Base-by-base conservation (phyloP, 1,140 invertebrate species). In the Meteorus sp. region DNA sequence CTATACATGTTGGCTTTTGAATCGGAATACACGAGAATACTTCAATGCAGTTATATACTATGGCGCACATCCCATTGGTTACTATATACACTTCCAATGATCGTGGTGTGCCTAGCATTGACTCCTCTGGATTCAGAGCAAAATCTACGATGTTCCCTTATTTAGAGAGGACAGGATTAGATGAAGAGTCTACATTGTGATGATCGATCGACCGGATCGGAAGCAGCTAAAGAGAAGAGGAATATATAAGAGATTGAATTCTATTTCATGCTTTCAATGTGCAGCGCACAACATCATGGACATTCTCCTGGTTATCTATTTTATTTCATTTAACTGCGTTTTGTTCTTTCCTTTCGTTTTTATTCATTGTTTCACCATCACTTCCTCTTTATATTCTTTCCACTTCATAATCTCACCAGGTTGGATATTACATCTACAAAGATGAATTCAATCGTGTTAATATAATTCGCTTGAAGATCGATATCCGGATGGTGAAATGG, bases 141-240 rank as follows among this genome's bases (percentile, higher is more conserved):
- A 53, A 53, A 53, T 53, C 51, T 39, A 53, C 37, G 37, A 20
- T 9, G 25, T 39, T 53, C 17, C 51, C 51, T 53, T 53, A 53
- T 53, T 53, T 53, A 53, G 51, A 35, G 29, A 33, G 31, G 29
- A 39, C 20, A 17, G 22, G 31, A 52, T 35, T 35, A 52, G 33
- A 53, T 53, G 51, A 53, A 37, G n/a, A 53, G 33, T 15, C 13
- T 20, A 17, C 8, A 13, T 22, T 29, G 31, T 29, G 51, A 53
- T 53, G 51, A 53, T 53, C 51, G 51, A 53, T 53, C 51, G 51
- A 53, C 33, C 51, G 51, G 33, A 53, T 51, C 48, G 48, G 35
- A 17, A 11, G 35, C 20, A 48, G 19, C 35, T 35, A 39, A 13
- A 39, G 19, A 29, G 48, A n/a, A n/a, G n/a, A n/a, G n/a, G n/a